These are phyloP conservation scores for Heterotis niloticus DNA, from an alignment of 2,113 vertebrate species.

Conservation along the genomic window DNA sequence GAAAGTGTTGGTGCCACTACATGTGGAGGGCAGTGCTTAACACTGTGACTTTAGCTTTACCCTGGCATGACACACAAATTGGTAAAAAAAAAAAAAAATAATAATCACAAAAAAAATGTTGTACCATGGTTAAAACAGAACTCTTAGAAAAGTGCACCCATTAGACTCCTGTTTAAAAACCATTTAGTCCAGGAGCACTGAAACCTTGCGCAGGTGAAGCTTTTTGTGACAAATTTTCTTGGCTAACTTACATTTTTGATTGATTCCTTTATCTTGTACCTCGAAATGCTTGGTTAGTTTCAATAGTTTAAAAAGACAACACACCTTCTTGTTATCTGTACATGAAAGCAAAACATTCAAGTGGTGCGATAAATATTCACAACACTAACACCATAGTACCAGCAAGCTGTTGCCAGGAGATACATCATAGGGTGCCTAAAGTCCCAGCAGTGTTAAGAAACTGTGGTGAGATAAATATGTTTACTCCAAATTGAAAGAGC, in stretches of 20 bases:
- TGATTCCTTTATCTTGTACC: not conserved
- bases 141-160: not conserved
- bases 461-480: not conserved
- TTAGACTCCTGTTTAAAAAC: not conserved
- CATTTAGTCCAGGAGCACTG: not conserved
- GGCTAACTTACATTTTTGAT: constrained; percentile 18
- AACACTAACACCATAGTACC: not conserved
- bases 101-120: too few species aligned
- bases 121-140: too few species aligned
- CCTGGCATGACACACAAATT: not conserved
- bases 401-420: not conserved
- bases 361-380: constrained; percentile 12
- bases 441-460: constrained; percentile 14
- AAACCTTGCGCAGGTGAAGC: not conserved
- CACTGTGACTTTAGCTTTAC: fast-evolving
- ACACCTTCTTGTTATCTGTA: not conserved
- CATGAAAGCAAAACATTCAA: constrained; percentile 1
- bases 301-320: constrained; percentile 8
- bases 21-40: too few species aligned
- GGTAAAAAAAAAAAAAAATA: not conserved
- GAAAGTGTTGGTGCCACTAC: not conserved
- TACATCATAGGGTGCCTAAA: not conserved
- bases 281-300: not conserved
- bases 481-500: not conserved
- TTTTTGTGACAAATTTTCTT: not conserved